These are phyloP conservation scores for Drosophila suboccidentalis DNA, from an alignment of 2,888 invertebrate genomes.

Conservation along the genomic window DNA sequence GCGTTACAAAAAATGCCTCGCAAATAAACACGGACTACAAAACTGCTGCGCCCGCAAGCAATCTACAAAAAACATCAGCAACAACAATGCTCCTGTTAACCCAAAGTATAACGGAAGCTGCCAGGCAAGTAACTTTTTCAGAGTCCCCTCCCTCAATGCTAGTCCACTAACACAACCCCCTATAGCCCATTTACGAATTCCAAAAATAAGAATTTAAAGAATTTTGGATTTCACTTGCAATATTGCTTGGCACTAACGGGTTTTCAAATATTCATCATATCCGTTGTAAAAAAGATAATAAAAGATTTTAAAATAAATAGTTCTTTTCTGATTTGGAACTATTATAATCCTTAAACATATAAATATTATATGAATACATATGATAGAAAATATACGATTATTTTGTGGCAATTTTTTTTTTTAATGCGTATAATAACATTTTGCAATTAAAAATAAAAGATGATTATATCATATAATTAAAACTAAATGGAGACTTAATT, in stretches of 20 bases:
- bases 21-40: constrained; percentile 41
- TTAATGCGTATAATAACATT: no score
- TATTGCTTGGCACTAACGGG: background rate
- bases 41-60: constrained; percentile 45
- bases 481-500: no score
- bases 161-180: background rate
- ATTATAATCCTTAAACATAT: no score
- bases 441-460: no score
- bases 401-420: no score
- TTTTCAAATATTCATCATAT: background rate
- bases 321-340: no score
- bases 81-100: constrained; percentile 46
- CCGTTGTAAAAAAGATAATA: background rate
- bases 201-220: constrained; percentile 14
- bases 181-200: background rate
- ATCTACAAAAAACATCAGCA: constrained; percentile 30
- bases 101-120: constrained; percentile 39
- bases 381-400: no score
- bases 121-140: constrained; percentile 20
- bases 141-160: background rate
- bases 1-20: constrained; percentile 41
- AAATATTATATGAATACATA: no score
- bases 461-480: no score
- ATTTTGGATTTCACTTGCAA: background rate
- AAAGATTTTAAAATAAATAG: no score